phyloP scores from a whole-genome alignment of 2,888 invertebrate genomes.

The Harpalus rubripes region DNA sequence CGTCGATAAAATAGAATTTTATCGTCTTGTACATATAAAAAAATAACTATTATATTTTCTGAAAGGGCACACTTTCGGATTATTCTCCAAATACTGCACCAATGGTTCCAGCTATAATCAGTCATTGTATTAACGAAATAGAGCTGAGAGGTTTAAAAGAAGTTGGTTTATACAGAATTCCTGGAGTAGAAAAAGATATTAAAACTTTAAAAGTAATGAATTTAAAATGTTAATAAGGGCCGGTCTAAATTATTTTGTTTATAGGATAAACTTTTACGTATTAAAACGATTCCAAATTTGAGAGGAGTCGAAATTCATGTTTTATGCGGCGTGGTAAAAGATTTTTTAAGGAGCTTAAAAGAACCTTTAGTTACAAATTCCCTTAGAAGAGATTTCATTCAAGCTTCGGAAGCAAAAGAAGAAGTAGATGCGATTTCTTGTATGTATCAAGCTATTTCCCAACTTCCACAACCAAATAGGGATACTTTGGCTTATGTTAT shows the following conservation, averaged over 20 bases:
- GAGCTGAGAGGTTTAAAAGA: conserved; percentile 92
- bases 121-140: conserved; percentile 96
- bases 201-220: conserved; percentile 83
- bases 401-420: conserved; percentile 82
- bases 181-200: conserved; percentile 93
- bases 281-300: conserved; percentile 91
- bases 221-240: not conserved
- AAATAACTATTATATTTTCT: conserved; percentile 69
- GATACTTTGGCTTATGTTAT: conserved; percentile 96
- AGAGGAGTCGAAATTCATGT: conserved; percentile 89
- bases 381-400: conserved; percentile 90
- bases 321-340: conserved; percentile 95
- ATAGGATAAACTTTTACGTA: conserved; percentile 89
- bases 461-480: conserved; percentile 94
- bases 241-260: conserved; percentile 71
- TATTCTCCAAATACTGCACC: conserved; percentile 92
- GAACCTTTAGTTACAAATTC: conserved; percentile 93
- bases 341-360: conserved; percentile 92
- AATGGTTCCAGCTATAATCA: conserved; percentile 95
- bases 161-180: conserved; percentile 94
- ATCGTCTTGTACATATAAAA: no score
- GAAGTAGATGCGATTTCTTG: conserved; percentile 82
- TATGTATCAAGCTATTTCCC: conserved; percentile 87
- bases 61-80: conserved; percentile 88
- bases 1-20: no score